These are phyloP conservation scores for Ctenicera cuprea DNA, from an alignment of 2,888 invertebrate genomes.

Conservation along the genomic window DNA sequence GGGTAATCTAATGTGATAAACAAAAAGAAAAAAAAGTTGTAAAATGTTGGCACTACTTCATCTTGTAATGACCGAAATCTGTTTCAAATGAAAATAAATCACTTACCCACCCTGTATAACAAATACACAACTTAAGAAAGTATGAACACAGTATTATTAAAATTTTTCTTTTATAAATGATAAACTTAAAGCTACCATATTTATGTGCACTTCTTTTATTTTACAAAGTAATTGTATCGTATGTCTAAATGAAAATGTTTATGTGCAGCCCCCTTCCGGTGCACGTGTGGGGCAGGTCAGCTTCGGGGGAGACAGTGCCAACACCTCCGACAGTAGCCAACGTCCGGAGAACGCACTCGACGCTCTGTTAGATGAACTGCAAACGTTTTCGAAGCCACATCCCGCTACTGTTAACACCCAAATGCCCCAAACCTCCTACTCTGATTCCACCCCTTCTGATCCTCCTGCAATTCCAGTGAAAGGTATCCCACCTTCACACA, in stretches of 20 bases:
- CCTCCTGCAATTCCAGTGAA: constrained; percentile 69
- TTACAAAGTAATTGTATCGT: background rate
- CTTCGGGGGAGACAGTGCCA: constrained; percentile 77
- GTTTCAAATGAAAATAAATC: too few relatives aligned
- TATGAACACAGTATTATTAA: too few relatives aligned
- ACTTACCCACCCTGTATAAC: too few relatives aligned
- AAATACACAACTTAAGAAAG: too few relatives aligned
- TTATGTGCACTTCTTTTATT: constrained; percentile 16
- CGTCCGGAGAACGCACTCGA: constrained; percentile 97
- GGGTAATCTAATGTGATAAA: too few relatives aligned
- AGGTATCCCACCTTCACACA: constrained; percentile 63
- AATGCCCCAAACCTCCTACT: constrained; percentile 63
- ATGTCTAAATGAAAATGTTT: constrained; percentile 36
- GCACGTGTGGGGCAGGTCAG: constrained; percentile 78
- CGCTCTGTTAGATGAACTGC: constrained; percentile 95
- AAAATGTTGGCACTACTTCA: too few relatives aligned
- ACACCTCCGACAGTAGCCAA: constrained; percentile 75
- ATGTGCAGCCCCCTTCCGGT: constrained; percentile 76
- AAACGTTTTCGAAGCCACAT: constrained; percentile 89
- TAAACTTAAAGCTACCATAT: constrained; percentile 2
- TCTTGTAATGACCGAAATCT: too few relatives aligned
- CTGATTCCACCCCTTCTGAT: constrained; percentile 62
- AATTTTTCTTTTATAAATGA: too few relatives aligned
- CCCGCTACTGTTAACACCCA: constrained; percentile 62
- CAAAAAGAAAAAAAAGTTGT: too few relatives aligned